phyloP scores from a whole-genome alignment of 2,888 invertebrate genomes.

The Lasioglossum oenotherae region DNA sequence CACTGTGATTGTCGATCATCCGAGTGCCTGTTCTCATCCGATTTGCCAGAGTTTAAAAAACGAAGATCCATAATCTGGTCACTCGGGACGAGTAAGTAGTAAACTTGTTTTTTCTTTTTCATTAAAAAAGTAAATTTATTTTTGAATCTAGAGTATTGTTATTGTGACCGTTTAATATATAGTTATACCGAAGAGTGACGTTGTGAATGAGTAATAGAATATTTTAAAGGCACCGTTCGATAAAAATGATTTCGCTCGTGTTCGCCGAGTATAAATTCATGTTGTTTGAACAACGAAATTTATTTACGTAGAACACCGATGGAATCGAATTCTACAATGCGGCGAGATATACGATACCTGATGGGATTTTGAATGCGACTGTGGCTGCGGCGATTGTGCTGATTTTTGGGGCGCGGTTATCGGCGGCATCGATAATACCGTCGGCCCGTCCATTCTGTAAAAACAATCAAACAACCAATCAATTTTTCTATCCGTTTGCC shows the following conservation, averaged over 20 bases:
- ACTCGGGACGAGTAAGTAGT: neutral
- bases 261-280: neutral
- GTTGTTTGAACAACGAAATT: neutral
- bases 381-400: conserved; percentile 83
- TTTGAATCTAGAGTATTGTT: neutral
- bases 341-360: conserved; percentile 83
- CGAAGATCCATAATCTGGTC: neutral
- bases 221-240: neutral
- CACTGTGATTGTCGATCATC: neutral
- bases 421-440: conserved; percentile 84
- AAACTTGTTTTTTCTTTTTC: too few species aligned
- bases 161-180: neutral
- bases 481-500: conserved; percentile 19
- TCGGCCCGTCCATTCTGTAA: conserved; percentile 86
- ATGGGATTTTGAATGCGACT: conserved; percentile 86
- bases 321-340: conserved; percentile 15
- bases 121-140: neutral
- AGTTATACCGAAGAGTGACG: neutral
- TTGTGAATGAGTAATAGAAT: neutral
- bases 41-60: neutral
- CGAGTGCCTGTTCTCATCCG: neutral
- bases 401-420: conserved; percentile 84
- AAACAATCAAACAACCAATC: conserved; percentile 31
- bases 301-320: conserved; percentile 10
- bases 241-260: neutral